Conservation (phyloP, 2,797 vertebrate species). For the Poeciliopsis turneri region DNA sequence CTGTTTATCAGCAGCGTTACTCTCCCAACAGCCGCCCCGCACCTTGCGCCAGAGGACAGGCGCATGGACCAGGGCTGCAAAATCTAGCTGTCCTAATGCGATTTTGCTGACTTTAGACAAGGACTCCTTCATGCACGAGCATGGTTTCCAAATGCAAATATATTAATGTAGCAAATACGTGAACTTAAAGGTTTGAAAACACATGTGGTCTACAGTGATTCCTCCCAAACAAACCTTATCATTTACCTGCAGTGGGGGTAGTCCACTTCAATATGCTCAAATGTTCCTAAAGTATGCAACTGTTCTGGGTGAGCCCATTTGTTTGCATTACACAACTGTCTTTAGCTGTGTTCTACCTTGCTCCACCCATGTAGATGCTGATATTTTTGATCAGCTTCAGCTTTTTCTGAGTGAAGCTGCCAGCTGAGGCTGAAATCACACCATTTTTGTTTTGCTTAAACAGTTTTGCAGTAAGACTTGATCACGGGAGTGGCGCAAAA, state of each 20-base stretch:
- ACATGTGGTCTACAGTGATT: neutral
- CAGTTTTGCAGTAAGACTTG: neutral
- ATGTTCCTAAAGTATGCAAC: neutral
- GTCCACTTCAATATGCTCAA: neutral
- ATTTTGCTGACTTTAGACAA: slow-evolving; percentile 20
- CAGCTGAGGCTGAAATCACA: slow-evolving; percentile 6
- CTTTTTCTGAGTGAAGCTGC: slow-evolving; percentile 2
- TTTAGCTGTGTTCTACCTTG: neutral
- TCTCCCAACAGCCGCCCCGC: slow-evolving; percentile 43
- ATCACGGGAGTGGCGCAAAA: neutral
- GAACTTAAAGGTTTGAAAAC: neutral
- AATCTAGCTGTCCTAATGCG: slow-evolving; percentile 14
- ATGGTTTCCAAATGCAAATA: neutral
- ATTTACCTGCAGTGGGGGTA: neutral
- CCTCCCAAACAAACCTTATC: neutral
- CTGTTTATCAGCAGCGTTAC: slow-evolving; percentile 32
- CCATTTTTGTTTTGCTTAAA: neutral
- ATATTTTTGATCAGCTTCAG: neutral
- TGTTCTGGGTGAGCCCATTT: neutral
- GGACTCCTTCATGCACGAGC: slow-evolving; percentile 7
- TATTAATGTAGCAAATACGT: slow-evolving; percentile 12
- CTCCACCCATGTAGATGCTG: neutral
- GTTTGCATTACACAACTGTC: slow-evolving; percentile 2
- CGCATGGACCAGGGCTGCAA: slow-evolving; percentile 26
- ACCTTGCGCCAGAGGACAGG: slow-evolving; percentile 44